phyloP scores from a whole-genome alignment of 2,797 vertebrate genomes.

The Dallia pectoralis region DNA sequence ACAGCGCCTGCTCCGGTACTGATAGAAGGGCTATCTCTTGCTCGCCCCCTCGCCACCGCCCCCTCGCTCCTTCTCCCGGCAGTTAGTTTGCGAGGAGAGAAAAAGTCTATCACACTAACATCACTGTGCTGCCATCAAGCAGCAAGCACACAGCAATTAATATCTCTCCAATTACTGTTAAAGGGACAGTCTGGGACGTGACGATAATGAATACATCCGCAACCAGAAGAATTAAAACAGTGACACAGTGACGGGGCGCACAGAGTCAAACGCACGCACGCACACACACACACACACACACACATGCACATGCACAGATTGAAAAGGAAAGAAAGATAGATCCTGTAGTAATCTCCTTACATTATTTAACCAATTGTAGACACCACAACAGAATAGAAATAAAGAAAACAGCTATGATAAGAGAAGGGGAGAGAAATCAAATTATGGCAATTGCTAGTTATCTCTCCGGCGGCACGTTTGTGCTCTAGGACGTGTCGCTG shows the following conservation, averaged over 20 bases:
- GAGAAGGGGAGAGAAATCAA: constrained; percentile 66
- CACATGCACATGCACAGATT: constrained; percentile 44
- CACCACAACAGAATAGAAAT: constrained; percentile 62
- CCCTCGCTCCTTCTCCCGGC: constrained; percentile 62
- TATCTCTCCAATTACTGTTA: constrained; percentile 87
- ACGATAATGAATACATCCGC: constrained; percentile 86
- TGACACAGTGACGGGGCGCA: constrained; percentile 23
- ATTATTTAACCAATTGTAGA: constrained; percentile 73
- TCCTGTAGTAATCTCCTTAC: constrained; percentile 60
- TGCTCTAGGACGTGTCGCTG: constrained; percentile 36
- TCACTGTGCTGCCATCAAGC: constrained; percentile 83
- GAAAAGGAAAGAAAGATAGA: constrained; percentile 65
- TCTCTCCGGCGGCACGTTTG: constrained; percentile 47
- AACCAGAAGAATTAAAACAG: constrained; percentile 71
- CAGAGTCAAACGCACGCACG: constrained; percentile 11
- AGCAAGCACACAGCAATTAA: constrained; percentile 85
- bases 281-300: constrained; percentile 32
- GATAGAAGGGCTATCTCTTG: constrained; percentile 87
- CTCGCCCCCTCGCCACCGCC: constrained; percentile 52
- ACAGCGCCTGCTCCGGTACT: constrained; percentile 86
- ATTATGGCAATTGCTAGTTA: constrained; percentile 66
- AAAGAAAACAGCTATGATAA: constrained; percentile 67
- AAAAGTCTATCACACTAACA: constrained; percentile 76
- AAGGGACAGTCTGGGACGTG: constrained; percentile 80
- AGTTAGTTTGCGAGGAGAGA: constrained; percentile 78